Base-by-base conservation (phyloP, 2,797 vertebrate species). In the Arvicola amphibius region DNA sequence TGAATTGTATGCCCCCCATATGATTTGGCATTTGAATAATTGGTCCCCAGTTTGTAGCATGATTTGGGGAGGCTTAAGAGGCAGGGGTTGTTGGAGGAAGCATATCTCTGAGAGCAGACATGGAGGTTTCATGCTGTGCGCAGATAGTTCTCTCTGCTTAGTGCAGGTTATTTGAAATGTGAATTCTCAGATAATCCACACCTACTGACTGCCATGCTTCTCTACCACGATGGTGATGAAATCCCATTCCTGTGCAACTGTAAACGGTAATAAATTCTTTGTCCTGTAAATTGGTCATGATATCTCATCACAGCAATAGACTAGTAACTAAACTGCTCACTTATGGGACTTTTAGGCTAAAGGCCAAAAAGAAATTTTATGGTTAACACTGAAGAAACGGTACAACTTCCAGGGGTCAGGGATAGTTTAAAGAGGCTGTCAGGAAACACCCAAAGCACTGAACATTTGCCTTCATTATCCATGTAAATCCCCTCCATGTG, bases 391-490 rank as follows among this genome's bases (percentile, higher is more conserved):
- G 46, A 16, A 65, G 53, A 88, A 48, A 59, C 73, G 43, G 37
- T 88, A 74, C 71, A 34, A 91, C 81, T 76, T 51, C 46, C 13
- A 10, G 8, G 19, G 4, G 6, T 77, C 2, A 29, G 46, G 25
- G 6, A 67, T 23, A 46, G 34, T 40, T 40, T 78, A 40, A 85
- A 80, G 29, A 74, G 12, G 21, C 10, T 48, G 6, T 80, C 4
- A 11, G 65, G 65, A 1, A 17, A 3, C 11, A n/a, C 0, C 59
- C 9, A 4, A 48, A 25, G 7, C 23, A 32, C 4, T 77, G 29
- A 56, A 4, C 13, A 56, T 67, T 87, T 78, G 51, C 40, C 46
- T 94, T 90, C 40, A 81, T 92, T 59, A 73, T 88, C 53, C n/a
- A 32, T 77, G 13, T 19, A 76, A 88, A 59, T 48, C 21, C 2